Percentiles rank a stretch among this genome's conserved stretches.
Evolutionary conservation across 2,888 invertebrate species (phyloP).

Genomic region (Carabus problematicus): DNA sequence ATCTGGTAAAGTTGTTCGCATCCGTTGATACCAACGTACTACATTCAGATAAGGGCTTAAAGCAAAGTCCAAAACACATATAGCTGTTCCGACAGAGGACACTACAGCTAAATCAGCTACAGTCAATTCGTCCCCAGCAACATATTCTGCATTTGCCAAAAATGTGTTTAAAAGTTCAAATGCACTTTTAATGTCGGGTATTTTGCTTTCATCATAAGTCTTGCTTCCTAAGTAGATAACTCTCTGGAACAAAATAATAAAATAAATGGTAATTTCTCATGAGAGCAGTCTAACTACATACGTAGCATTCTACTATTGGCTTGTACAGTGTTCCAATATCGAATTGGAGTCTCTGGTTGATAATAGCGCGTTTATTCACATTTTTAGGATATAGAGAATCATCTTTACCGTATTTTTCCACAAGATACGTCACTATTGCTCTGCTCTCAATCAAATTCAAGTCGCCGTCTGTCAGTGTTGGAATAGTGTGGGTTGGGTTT

Average conservation of each 20-base stretch:
- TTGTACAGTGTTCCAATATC: constrained; percentile 74
- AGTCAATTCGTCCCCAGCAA: constrained; percentile 61
- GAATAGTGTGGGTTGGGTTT: constrained; percentile 65
- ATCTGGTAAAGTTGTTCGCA: constrained; percentile 23
- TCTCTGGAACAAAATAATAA: constrained; percentile 14
- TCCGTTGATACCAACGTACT: constrained; percentile 10
- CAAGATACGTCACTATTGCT: constrained; percentile 76
- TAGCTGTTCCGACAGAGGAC: constrained; percentile 56
- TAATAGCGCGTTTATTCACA: constrained; percentile 70
- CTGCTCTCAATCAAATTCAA: constrained; percentile 66
- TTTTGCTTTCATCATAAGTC: constrained; percentile 48
- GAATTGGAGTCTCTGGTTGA: constrained; percentile 77
- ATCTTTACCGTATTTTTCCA: constrained; percentile 76
- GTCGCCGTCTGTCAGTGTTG: constrained; percentile 66
- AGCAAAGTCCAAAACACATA: constrained; percentile 35
- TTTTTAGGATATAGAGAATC: constrained; percentile 75
- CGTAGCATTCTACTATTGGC: constrained; percentile 70
- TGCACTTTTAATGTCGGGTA: constrained; percentile 54
- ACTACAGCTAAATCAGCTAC: constrained; percentile 62
- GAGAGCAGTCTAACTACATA: constrained; percentile 56
- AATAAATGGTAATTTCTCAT: not conserved
- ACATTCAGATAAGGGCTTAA: constrained; percentile 29
- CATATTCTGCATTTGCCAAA: constrained; percentile 57
- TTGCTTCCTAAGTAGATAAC: constrained; percentile 18
- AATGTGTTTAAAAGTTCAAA: constrained; percentile 57